Evolutionary conservation across 2,888 invertebrate genomes (phyloP).

Genomic region (Tiliacea citrago): DNA sequence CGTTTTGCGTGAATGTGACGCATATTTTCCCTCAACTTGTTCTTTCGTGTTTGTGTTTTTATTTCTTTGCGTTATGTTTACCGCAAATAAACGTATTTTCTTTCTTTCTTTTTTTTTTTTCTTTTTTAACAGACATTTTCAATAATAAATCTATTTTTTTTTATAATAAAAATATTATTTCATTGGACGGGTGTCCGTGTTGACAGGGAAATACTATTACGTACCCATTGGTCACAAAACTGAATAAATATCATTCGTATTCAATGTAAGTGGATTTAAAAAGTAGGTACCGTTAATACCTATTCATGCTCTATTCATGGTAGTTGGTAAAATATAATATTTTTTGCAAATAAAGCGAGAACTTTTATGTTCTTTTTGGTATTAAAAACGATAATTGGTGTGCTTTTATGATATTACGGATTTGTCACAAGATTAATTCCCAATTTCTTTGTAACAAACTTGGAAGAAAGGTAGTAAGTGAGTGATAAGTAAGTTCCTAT

Average conservation of each 20-base stretch:
- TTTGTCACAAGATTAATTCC: background rate
- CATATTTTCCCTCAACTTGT: no score
- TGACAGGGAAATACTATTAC: conserved; percentile 64
- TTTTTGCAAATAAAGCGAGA: background rate
- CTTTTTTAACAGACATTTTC: background rate
- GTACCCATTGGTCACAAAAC: conserved; percentile 51
- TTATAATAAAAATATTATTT: conserved; percentile 7
- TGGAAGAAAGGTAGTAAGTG: background rate
- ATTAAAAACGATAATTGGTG: background rate
- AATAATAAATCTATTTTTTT: conserved; percentile 11
- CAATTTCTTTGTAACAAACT: background rate
- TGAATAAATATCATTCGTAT: conserved; percentile 45
- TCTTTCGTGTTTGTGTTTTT: no score
- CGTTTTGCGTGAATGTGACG: no score
- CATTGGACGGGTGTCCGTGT: background rate
- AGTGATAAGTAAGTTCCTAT: no score
- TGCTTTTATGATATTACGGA: no score
- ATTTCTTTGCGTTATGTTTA: no score
- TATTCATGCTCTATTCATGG: background rate
- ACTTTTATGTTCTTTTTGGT: background rate
- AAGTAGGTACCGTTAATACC: background rate
- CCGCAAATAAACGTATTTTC: no score
- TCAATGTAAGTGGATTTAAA: conserved; percentile 22
- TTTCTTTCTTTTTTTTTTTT: no score
- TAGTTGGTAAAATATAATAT: background rate